phyloP scores from a whole-genome alignment of 2,888 invertebrate species.

The Chironomus tentans region DNA sequence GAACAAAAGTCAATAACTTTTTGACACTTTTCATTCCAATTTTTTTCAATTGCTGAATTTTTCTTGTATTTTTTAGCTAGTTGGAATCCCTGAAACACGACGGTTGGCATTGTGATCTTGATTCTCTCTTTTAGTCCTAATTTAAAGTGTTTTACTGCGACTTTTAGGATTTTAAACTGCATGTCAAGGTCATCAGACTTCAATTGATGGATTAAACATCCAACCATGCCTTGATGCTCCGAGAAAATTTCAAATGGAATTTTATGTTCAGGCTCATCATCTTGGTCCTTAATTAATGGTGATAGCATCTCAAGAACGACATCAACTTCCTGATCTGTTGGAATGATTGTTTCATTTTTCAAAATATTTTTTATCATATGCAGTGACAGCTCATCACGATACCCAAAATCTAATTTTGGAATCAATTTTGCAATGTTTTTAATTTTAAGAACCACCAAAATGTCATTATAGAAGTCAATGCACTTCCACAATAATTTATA shows the following conservation, averaged over 20 bases:
- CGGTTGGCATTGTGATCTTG: constrained; percentile 83
- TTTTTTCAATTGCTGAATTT: constrained; percentile 91
- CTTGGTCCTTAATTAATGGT: constrained; percentile 78
- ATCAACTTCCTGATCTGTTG: constrained; percentile 82
- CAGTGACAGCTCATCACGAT: constrained; percentile 74
- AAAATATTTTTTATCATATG: constrained; percentile 84
- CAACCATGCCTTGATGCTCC: constrained; percentile 90
- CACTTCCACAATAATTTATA: constrained; percentile 89
- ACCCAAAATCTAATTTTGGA: constrained; percentile 78
- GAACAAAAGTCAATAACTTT: constrained; percentile 98
- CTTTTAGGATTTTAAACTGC: constrained; percentile 82
- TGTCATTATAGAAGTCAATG: constrained; percentile 88
- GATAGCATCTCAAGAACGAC: constrained; percentile 68
- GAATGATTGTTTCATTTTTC: constrained; percentile 79
- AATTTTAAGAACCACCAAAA: constrained; percentile 78
- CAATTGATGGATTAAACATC: constrained; percentile 74
- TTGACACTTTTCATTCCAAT: constrained; percentile 97
- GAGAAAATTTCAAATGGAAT: constrained; percentile 86
- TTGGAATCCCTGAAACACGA: constrained; percentile 88
- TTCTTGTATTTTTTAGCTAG: constrained; percentile 76
- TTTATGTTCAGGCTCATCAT: constrained; percentile 56
- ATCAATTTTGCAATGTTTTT: constrained; percentile 80
- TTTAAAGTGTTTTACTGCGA: constrained; percentile 80
- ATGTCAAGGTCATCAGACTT: constrained; percentile 72
- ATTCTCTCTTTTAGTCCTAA: constrained; percentile 84